phyloP scores from a whole-genome alignment of 2,888 invertebrate genomes.

The Brachypalpus laphriformis region DNA sequence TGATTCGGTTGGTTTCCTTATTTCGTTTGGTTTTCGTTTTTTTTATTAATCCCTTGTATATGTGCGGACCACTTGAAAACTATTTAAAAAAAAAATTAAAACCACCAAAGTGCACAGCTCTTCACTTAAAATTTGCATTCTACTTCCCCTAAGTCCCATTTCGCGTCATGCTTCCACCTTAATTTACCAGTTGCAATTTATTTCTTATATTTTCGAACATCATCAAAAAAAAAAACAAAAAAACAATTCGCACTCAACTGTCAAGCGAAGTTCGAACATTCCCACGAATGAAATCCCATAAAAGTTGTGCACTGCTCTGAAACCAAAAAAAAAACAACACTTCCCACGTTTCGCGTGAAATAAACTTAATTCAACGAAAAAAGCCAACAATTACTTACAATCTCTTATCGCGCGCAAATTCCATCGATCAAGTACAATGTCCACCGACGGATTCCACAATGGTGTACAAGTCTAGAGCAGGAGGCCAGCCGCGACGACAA shows the following conservation, averaged over 20 bases:
- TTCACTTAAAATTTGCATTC: background rate
- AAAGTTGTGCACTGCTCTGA: conserved; percentile 57
- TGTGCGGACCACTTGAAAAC: no score
- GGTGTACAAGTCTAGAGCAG: conserved; percentile 70
- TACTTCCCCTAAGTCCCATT: background rate
- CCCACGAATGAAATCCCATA: conserved; percentile 49
- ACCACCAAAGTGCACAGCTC: background rate
- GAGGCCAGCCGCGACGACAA: background rate
- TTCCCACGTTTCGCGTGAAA: conserved; percentile 1
- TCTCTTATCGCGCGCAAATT: conserved; percentile 52
- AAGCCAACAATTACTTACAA: conserved; percentile 13
- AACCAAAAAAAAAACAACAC: background rate
- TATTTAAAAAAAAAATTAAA: no score
- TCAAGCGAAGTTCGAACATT: conserved; percentile 63
- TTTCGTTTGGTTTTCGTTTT: no score
- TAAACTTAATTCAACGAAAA: background rate
- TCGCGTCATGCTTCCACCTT: conserved; percentile 11
- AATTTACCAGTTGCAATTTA: conserved; percentile 50
- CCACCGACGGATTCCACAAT: conserved; percentile 64
- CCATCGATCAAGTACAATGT: conserved; percentile 68
- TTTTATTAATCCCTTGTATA: no score
- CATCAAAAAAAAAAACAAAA: no score
- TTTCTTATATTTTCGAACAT: conserved; percentile 26
- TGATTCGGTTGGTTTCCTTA: no score
- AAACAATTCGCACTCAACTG: conserved; percentile 54